phyloP scores from a whole-genome alignment of 2,113 vertebrate genomes.

The Australoheros scitulus region DNA sequence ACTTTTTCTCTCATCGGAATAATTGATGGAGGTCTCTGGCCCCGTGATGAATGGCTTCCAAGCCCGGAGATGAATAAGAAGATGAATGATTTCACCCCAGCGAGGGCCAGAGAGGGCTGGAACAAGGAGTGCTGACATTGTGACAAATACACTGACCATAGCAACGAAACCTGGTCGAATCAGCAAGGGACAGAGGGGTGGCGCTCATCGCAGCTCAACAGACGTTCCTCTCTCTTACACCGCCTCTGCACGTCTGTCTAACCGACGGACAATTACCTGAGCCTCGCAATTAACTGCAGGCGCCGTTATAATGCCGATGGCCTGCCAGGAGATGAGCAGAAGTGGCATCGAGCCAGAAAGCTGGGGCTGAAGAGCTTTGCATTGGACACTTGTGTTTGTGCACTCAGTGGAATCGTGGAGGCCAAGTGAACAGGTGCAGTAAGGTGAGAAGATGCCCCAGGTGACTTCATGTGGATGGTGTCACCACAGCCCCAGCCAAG shows the following conservation, averaged over 20 bases:
- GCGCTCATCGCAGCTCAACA: slow-evolving; percentile 48
- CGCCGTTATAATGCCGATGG: slow-evolving; percentile 42
- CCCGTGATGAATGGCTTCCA: slow-evolving; percentile 80
- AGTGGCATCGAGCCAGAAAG: slow-evolving; percentile 33
- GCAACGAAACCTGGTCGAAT: slow-evolving; percentile 65
- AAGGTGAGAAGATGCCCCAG: slow-evolving; percentile 60
- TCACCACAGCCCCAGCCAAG: slow-evolving; percentile 42
- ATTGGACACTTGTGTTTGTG: slow-evolving; percentile 33
- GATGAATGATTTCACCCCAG: slow-evolving; percentile 80
- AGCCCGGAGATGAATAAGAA: slow-evolving; percentile 81
- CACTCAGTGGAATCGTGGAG: slow-evolving; percentile 41
- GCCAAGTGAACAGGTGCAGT: slow-evolving; percentile 71
- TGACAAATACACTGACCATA: slow-evolving; percentile 84
- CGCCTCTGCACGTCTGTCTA: slow-evolving; percentile 39
- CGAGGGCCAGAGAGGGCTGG: slow-evolving; percentile 59
- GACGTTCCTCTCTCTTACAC: slow-evolving; percentile 24
- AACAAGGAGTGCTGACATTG: slow-evolving; percentile 81
- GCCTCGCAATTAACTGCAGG: slow-evolving; percentile 68
- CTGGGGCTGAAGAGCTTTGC: slow-evolving; percentile 6
- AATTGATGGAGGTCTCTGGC: slow-evolving; percentile 82
- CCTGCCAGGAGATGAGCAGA: slow-evolving; percentile 53
- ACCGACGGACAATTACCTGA: slow-evolving; percentile 70
- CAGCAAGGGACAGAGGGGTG: slow-evolving; percentile 61
- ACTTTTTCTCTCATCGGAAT: slow-evolving; percentile 75
- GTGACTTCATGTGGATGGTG: slow-evolving; percentile 50